A percentile compares a stretch with the other conserved stretches of the same genome.
phyloP scores from a whole-genome alignment of 2,888 invertebrate genomes.

The Lithophane ornitopus region DNA sequence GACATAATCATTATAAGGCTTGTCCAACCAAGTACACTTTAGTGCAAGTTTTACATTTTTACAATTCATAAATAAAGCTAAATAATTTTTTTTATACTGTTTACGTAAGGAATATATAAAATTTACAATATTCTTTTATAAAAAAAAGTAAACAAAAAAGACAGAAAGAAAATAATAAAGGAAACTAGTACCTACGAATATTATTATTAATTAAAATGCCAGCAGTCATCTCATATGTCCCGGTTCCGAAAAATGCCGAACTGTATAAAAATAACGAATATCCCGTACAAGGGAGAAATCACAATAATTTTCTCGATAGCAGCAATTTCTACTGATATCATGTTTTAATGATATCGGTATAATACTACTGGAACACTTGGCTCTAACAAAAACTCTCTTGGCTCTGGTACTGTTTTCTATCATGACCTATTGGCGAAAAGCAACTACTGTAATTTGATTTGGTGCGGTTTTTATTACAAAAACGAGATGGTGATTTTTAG shows the following conservation, averaged over 20 bases:
- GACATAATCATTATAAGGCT: background rate
- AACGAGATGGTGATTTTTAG: background rate
- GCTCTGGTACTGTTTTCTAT: slow-evolving; percentile 2
- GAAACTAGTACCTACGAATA: background rate
- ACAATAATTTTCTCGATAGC: slow-evolving; percentile 20
- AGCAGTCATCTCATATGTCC: background rate
- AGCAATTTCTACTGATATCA: slow-evolving; percentile 6
- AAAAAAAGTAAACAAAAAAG: no score
- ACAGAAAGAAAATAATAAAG: background rate
- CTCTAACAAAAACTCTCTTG: no score
- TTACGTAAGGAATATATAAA: background rate
- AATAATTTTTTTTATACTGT: no score
- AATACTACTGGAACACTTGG: no score
- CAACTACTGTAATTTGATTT: slow-evolving; percentile 9
- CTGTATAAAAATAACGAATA: slow-evolving; percentile 5
- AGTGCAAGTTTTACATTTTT: background rate
- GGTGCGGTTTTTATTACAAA: background rate
- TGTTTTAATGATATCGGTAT: slow-evolving; percentile 17
- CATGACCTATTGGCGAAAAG: background rate
- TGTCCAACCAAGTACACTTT: background rate
- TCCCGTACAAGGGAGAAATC: background rate
- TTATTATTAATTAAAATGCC: slow-evolving; percentile 22
- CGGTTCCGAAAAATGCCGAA: background rate
- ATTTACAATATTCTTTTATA: background rate
- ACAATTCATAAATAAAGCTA: no score